Base-by-base conservation (phyloP, 1,140 invertebrate genomes). In the Triops longicaudatus region DNA sequence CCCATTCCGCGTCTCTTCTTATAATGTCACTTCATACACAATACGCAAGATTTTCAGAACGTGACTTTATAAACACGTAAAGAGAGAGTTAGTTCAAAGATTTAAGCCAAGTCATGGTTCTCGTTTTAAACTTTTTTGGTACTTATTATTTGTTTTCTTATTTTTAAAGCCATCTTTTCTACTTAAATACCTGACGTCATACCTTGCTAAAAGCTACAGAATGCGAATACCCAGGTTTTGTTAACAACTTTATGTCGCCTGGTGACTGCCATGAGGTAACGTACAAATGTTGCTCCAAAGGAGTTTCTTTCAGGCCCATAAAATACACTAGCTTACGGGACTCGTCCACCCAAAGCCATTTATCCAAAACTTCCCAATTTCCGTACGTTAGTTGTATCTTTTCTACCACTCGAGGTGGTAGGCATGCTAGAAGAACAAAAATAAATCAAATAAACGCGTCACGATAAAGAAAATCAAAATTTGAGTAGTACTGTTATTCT, bases 241-340 rank as follows among this genome's bases (percentile, higher is more conserved):
- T 93, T 0, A 94, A 84, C 22, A 93, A 84, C 79, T 89, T 85
- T 77, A 91, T 79, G 17, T 79, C 87, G 75, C 89, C 85, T 1
- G 90, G 90, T 17, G 87, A 83, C 73, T 84, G 86, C 44, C 93
- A 82, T 6, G 91, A 92, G 12, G 92, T 91, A 4, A 90, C 92
- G 83, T 95, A 95, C 71, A 94, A 86, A 81, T 95, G 93, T 79
- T 93, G 90, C 82, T 94, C 93, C 28, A 95, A 82, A 0, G 92
- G 92, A 0, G 91, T 89, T 83, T 95, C 93, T 79, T 89, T 88
- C 26, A 94, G 84, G 4, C 90, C 93, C 74, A 92, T 88, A 83
- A 95, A 94, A 85, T 94, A 95, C 1, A 94, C 91, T 73, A 94
- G 84, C 28, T 89, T 87, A 78, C 89, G 86, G 3, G 85, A 80